Evolutionary conservation across 2,888 invertebrate species (phyloP).

Genomic region (Leptogaster cylindrica): DNA sequence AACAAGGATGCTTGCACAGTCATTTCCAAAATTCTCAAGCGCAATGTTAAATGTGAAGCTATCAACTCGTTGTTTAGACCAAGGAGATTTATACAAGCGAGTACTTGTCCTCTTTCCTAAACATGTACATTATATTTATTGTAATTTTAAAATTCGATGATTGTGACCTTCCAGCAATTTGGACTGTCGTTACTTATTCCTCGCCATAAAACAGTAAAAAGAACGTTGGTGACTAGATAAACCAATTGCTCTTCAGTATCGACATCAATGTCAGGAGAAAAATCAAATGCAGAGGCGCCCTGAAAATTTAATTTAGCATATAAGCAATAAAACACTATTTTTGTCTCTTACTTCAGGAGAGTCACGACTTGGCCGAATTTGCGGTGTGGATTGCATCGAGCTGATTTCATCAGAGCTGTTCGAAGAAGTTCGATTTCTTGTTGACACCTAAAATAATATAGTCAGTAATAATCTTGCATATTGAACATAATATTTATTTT

Average conservation of each 20-base stretch:
- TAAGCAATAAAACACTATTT: too few relatives aligned
- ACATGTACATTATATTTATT: neutral
- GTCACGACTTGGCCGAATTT: constrained; percentile 22
- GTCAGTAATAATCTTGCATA: neutral
- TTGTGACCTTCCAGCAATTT: constrained; percentile 65
- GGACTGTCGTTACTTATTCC: constrained; percentile 66
- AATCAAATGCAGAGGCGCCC: constrained; percentile 52
- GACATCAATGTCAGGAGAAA: constrained; percentile 57
- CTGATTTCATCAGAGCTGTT: constrained; percentile 49
- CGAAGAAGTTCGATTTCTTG: constrained; percentile 55
- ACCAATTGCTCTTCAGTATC: constrained; percentile 67
- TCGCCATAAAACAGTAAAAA: constrained; percentile 68
- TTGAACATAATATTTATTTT: neutral
- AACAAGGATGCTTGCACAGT: constrained; percentile 66
- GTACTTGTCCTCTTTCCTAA: constrained; percentile 66
- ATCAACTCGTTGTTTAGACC: constrained; percentile 66
- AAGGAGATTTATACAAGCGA: constrained; percentile 67
- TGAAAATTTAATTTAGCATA: constrained; percentile 10
- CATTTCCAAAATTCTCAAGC: constrained; percentile 67
- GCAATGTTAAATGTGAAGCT: constrained; percentile 65
- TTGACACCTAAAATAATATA: constrained; percentile 32
- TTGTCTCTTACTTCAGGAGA: constrained; percentile 38
- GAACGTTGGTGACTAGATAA: constrained; percentile 65
- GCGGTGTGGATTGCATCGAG: constrained; percentile 42
- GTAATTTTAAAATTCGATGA: neutral